Conservation (phyloP, 2,888 invertebrate genomes). For the Altica lythri region DNA sequence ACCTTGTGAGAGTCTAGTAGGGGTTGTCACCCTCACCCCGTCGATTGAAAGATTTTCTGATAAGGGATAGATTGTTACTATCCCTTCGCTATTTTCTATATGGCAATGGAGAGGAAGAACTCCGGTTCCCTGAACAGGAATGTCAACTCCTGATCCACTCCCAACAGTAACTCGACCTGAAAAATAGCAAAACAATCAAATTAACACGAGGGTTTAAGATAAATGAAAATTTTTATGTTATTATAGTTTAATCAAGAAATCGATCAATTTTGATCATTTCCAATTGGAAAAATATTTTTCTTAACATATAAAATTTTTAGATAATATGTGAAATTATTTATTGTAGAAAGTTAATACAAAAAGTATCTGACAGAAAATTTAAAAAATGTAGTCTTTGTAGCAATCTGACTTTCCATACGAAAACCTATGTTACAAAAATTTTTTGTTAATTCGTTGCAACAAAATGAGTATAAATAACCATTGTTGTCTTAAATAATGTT, state of each 20-base stretch:
- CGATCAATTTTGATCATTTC: too few species aligned
- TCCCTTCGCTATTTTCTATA: conserved; percentile 82
- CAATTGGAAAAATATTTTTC: too few species aligned
- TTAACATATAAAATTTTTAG: too few species aligned
- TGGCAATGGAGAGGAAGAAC: conserved; percentile 85
- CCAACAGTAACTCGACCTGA: conserved; percentile 83
- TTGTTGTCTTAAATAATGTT: too few species aligned
- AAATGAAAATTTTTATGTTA: too few species aligned
- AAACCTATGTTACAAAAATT: too few species aligned
- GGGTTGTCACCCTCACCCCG: conserved; percentile 70
- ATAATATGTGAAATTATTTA: too few species aligned
- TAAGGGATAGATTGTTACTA: conserved; percentile 82
- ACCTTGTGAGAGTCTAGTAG: conserved; percentile 84
- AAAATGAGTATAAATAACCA: background rate
- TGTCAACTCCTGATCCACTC: conserved; percentile 78
- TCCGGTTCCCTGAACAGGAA: conserved; percentile 83
- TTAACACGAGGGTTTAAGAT: background rate
- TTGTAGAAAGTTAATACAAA: too few species aligned
- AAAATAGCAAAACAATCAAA: conserved; percentile 44
- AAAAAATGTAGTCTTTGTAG: too few species aligned
- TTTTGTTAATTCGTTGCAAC: background rate
- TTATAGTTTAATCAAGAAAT: background rate
- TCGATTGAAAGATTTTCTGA: conserved; percentile 66
- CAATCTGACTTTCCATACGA: too few species aligned
- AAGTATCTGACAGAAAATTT: too few species aligned